phyloP scores from a whole-genome alignment of 1,140 invertebrate species.

The Magallana gigas region DNA sequence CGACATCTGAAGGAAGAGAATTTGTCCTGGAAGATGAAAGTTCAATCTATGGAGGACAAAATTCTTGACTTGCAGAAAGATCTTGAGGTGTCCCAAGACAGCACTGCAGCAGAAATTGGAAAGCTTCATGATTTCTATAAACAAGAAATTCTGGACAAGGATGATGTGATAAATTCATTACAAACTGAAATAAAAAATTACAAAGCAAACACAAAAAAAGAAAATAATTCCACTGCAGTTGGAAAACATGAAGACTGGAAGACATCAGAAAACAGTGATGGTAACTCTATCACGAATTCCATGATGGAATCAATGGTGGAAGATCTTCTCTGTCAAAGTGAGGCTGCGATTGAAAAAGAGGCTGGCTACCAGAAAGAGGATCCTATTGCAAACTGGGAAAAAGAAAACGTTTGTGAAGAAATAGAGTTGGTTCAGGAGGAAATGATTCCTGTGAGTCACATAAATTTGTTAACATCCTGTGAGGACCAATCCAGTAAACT shows the following conservation, averaged over 20 bases:
- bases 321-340: slow-evolving; percentile 3
- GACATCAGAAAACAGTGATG: neutral
- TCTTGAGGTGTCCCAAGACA: neutral
- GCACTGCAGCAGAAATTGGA: neutral
- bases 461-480: neutral
- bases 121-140: neutral
- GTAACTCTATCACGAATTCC: neutral
- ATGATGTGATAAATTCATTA: slow-evolving; percentile 14
- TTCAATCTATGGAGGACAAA: slow-evolving; percentile 1
- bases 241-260: neutral
- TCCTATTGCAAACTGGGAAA: neutral
- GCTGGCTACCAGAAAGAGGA: neutral
- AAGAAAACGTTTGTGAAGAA: neutral
- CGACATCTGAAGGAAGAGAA: neutral
- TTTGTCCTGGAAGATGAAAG: neutral
- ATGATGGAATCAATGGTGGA: slow-evolving; percentile 15
- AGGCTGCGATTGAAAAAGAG: slow-evolving; percentile 1
- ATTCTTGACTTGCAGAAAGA: slow-evolving; percentile 31
- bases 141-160: slow-evolving; percentile 10
- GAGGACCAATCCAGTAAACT: neutral
- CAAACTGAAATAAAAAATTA: neutral
- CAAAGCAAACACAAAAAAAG: neutral
- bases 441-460: neutral
- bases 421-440: slow-evolving; percentile 12
- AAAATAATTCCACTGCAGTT: neutral